Evolutionary conservation across 2,888 invertebrate genomes (phyloP).

Genomic region (Beris morrisii): DNA sequence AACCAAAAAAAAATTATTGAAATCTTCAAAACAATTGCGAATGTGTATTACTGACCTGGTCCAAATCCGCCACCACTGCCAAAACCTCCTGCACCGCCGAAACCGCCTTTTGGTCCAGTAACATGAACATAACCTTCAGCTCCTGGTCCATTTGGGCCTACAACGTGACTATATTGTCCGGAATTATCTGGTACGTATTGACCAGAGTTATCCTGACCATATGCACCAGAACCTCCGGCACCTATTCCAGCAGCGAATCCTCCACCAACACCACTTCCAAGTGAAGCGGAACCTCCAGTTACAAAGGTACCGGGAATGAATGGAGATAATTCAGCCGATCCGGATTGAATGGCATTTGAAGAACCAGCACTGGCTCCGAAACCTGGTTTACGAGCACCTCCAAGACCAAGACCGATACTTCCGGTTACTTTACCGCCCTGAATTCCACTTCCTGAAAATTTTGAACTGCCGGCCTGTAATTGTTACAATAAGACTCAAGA

Average conservation of each 20-base stretch:
- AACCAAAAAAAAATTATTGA: not conserved
- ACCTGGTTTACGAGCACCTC: not conserved
- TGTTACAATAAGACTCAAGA: slow-evolving; percentile 10
- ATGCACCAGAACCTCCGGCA: slow-evolving; percentile 37
- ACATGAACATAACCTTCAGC: slow-evolving; percentile 13
- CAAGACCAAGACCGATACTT: slow-evolving; percentile 2
- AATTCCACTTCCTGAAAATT: not conserved
- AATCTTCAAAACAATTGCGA: not conserved
- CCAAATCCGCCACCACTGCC: too few species aligned
- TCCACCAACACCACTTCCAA: not conserved
- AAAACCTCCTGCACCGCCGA: slow-evolving; percentile 41
- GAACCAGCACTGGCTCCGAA: not conserved
- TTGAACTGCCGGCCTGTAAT: slow-evolving; percentile 21
- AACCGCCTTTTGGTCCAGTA: slow-evolving; percentile 45
- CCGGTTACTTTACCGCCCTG: slow-evolving; percentile 10
- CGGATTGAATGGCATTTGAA: not conserved
- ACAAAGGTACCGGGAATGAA: slow-evolving; percentile 4
- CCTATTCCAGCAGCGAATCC: slow-evolving; percentile 26
- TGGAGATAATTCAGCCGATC: slow-evolving; percentile 14
- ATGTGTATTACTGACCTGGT: too few species aligned
- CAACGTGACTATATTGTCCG: slow-evolving; percentile 30
- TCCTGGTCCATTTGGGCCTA: slow-evolving; percentile 43
- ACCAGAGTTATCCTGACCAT: slow-evolving; percentile 31
- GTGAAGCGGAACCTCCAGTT: slow-evolving; percentile 8
- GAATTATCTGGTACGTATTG: slow-evolving; percentile 32